A percentile compares a stretch with the other conserved stretches of the same genome.
These are phyloP conservation scores for Drosophila subsilvestris DNA, from an alignment of 2,888 invertebrate genomes.

Conservation along the genomic window DNA sequence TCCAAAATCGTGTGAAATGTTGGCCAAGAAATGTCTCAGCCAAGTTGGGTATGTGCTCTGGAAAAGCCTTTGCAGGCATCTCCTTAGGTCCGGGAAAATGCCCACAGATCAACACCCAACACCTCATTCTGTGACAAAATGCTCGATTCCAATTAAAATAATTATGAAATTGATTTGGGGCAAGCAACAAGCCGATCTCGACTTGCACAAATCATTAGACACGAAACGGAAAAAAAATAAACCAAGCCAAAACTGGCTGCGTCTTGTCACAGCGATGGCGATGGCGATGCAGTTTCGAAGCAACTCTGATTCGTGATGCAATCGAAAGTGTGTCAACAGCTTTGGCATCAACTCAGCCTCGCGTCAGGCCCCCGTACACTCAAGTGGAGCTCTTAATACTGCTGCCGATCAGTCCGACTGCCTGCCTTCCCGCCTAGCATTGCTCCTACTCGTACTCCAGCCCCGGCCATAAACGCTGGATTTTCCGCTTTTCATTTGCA, in stretches of 20 bases:
- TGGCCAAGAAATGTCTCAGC: slow-evolving; percentile 32
- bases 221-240: slow-evolving; percentile 53
- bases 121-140: background rate
- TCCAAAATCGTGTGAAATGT: slow-evolving; percentile 19
- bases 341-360: slow-evolving; percentile 48
- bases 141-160: slow-evolving; percentile 50
- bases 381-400: slow-evolving; percentile 55
- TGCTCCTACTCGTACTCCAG: background rate
- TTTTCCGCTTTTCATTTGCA: slow-evolving; percentile 76
- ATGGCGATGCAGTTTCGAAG: slow-evolving; percentile 27
- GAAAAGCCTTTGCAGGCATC: background rate
- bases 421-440: slow-evolving; percentile 6
- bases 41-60: slow-evolving; percentile 12
- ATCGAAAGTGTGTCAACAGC: slow-evolving; percentile 78
- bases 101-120: background rate
- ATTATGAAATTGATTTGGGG: slow-evolving; percentile 68
- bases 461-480: slow-evolving; percentile 45
- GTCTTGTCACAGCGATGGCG: slow-evolving; percentile 55
- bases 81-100: slow-evolving; percentile 13
- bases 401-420: slow-evolving; percentile 33
- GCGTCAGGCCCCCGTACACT: slow-evolving; percentile 15
- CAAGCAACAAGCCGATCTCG: slow-evolving; percentile 32
- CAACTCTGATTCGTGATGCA: slow-evolving; percentile 64
- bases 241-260: slow-evolving; percentile 75
- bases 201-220: slow-evolving; percentile 64